Evolutionary conservation across 2,113 vertebrate genomes (phyloP), one percentile per base, ranked within the genome.

Genomic region (Cairina moschata): DNA sequence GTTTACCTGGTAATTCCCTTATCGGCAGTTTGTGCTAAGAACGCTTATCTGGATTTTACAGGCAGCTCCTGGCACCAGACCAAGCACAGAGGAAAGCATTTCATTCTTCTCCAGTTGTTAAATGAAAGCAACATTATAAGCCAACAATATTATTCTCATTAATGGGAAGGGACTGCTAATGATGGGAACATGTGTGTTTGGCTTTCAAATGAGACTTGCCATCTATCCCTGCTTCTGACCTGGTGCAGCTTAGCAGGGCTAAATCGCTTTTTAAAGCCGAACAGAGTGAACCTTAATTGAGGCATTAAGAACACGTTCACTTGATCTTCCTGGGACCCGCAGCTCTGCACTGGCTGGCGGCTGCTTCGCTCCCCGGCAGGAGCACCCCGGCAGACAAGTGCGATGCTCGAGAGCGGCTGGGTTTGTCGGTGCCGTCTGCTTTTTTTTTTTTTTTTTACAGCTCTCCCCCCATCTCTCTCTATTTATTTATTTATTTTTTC

Each of bases 1-100:
- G n/a, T 86, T 94, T 97, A 62, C 95, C 96, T 96, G 87, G 91
- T 96, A 95, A 97, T 96, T 97, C 90, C 71, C 92, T 86, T 93
- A 79, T 94, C 95, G 79, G 73, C 88, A 96, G 13, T 83, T 76
- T 87, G 50, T 73, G 87, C 91, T 94, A 66, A 90, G 94, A 94
- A 92, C 54, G 21, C 72, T 97, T 98, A 98, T 98, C 96, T 77
- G 91, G 80, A 93, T 95, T 88, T 96, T 93, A 95, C 97, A 98
- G 97, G 83, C 95, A 90, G 94, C 77, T 91, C 76, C 83, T 96
- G 96, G 97, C 97, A 90, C 71, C 38, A 34, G 63, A 88, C 96
- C 96, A 93, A 56, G 79, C 80, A 48, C 6, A 2, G 84, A 92
- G 74, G 72, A 79, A 91, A 91, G 67, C 54, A 66, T 96, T 95